Evolutionary conservation across 2,797 vertebrate genomes (phyloP), one percentile per base, ranked within the genome.

Genomic region (Lindbergichthys nudifrons): DNA sequence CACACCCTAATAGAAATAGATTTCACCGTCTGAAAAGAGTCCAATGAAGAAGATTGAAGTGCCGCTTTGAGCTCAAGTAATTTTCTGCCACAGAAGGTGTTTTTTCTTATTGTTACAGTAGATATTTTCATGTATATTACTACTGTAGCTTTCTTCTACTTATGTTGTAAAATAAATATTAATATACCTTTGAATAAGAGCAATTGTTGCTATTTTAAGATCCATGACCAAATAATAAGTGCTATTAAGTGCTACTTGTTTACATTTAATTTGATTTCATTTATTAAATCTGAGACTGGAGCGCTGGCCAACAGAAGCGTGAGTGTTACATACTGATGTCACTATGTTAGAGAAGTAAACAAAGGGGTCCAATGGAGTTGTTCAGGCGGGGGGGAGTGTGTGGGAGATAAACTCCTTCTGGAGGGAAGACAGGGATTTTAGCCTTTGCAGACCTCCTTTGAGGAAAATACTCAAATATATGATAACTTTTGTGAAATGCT

Each of bases 21-120:
- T 70, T 51, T 43, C 47, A 43, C 32, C 48, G 14, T 75, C 39
- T 52, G 14, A 67, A 75, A 74, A 71, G 13, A 16, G 54, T 39
- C 66, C 47, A 56, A 10, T 48, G 43, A 16, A n/a, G 52, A 26
- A 18, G 26, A 36, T 65, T 63, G 63, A 69, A 71, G 72, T n/a
- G 69, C 41, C 10, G 43, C 69, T 58, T 45, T 53, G n/a, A 53
- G 57, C 50, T 30, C 53, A 72, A 46, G 70, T 23, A 70, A 61
- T 59, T 74, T 18, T 50, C 36, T 19, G 48, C 57, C 36, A 41
- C 61, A 56, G 58, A 21, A 41, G 56, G 11, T 53, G 39, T 15
- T 58, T 48, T 47, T 30, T 18, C 56, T 65, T 64, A 23, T 32
- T 14, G 26, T 58, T 16, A 67, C 18, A 70, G 8, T 16, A 11